Percentiles rank a stretch among this genome's conserved stretches.
These are phyloP conservation scores for Lymantria monacha DNA, from an alignment of 2,888 invertebrate genomes.

Conservation along the genomic window DNA sequence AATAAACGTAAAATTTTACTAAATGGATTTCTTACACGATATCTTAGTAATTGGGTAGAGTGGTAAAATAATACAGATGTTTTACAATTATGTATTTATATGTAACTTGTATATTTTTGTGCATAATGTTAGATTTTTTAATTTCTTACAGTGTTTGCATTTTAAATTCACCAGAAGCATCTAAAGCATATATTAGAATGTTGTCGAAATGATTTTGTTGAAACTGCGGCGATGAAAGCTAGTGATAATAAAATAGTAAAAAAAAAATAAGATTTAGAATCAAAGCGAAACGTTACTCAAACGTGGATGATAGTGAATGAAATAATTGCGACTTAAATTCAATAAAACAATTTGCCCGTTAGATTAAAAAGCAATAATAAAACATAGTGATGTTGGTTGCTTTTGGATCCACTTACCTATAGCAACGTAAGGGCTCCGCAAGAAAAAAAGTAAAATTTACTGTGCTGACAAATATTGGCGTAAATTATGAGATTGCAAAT, in stretches of 20 bases:
- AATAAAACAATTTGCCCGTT: slow-evolving; percentile 44
- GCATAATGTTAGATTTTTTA: neutral
- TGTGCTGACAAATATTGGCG: slow-evolving; percentile 72
- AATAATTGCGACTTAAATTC: slow-evolving; percentile 60
- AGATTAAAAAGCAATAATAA: slow-evolving; percentile 63
- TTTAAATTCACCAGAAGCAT: slow-evolving; percentile 39
- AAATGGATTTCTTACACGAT: slow-evolving; percentile 2
- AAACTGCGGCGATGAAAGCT: slow-evolving; percentile 53
- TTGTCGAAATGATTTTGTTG: slow-evolving; percentile 30
- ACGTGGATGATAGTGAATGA: slow-evolving; percentile 58
- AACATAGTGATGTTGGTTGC: slow-evolving; percentile 57
- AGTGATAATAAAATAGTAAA: slow-evolving; percentile 54
- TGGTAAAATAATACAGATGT: no score
- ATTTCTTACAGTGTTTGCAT: neutral
- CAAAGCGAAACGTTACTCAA: slow-evolving; percentile 82
- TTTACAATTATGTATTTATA: no score
- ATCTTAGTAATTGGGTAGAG: neutral
- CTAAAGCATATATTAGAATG: slow-evolving; percentile 43
- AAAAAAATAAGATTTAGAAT: slow-evolving; percentile 65
- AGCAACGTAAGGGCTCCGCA: slow-evolving; percentile 82
- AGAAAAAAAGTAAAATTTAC: slow-evolving; percentile 81
- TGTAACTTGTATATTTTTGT: no score
- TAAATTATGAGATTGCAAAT: slow-evolving; percentile 56
- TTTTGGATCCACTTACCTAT: slow-evolving; percentile 79
- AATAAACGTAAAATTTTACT: neutral